phyloP scores from a whole-genome alignment of 2,888 invertebrate species.

The Lamellibrachia satsuma region DNA sequence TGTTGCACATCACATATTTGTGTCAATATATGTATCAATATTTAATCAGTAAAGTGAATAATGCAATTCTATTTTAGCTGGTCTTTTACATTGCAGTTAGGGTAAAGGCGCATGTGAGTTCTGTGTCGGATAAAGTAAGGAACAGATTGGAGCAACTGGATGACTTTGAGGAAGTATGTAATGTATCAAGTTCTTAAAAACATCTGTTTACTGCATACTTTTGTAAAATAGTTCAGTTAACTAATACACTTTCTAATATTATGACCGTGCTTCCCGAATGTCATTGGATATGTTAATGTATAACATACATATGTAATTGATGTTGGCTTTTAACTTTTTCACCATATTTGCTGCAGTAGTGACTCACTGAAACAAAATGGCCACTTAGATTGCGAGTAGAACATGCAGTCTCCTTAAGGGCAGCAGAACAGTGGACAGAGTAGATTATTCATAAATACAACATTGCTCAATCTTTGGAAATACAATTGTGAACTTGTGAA shows the following conservation, averaged over 20 bases:
- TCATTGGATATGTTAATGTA: not conserved
- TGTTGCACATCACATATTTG: not conserved
- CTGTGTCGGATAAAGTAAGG: conserved; percentile 79
- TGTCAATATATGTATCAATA: not conserved
- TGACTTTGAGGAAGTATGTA: conserved; percentile 87
- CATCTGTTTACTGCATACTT: not conserved
- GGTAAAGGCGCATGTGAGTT: conserved; percentile 79
- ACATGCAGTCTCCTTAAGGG: not conserved
- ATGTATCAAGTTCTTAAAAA: not conserved
- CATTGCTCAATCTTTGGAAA: too few species aligned
- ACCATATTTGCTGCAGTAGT: not conserved
- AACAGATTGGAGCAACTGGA: conserved; percentile 90
- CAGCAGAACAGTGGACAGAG: conserved; percentile 1
- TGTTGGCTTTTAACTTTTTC: not conserved
- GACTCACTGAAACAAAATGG: not conserved
- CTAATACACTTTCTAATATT: not conserved
- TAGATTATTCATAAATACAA: not conserved
- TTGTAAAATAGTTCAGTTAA: not conserved
- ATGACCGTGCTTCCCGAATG: not conserved
- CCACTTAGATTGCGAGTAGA: not conserved
- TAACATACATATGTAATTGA: not conserved
- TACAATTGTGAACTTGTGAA: too few species aligned
- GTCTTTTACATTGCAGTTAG: conserved; percentile 71
- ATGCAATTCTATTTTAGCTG: not conserved
- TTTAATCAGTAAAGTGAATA: not conserved